Conservation (phyloP, 2,797 vertebrate species). For the Clamator glandarius region DNA sequence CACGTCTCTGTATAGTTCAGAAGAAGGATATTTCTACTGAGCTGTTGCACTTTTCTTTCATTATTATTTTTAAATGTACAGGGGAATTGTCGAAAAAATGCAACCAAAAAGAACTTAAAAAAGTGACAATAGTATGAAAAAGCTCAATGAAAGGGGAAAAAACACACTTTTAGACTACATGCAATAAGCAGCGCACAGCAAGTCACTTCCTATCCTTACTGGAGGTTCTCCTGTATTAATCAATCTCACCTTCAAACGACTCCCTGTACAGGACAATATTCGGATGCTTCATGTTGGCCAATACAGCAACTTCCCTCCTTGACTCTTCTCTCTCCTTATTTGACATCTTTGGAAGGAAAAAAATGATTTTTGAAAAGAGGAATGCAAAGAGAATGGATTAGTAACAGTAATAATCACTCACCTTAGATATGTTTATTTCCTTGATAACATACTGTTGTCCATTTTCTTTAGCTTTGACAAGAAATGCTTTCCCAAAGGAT, state of each 20-base stretch:
- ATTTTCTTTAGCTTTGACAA: slow-evolving; percentile 92
- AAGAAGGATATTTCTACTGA: background rate
- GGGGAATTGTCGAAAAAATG: background rate
- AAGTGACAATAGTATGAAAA: background rate
- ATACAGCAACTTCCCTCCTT: slow-evolving; percentile 93
- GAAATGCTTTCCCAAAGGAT: slow-evolving; percentile 96
- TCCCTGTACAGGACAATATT: slow-evolving; percentile 97
- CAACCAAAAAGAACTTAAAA: background rate
- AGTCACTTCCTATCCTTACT: background rate
- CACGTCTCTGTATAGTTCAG: background rate
- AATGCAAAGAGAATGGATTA: background rate
- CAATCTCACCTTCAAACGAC: slow-evolving; percentile 94
- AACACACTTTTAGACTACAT: background rate
- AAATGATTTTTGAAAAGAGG: slow-evolving; percentile 14
- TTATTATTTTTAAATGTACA: background rate
- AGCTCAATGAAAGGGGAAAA: background rate
- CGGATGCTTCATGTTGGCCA: slow-evolving; percentile 98
- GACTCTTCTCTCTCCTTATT: slow-evolving; percentile 95
- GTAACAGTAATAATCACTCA: slow-evolving; percentile 71
- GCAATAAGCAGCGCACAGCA: background rate
- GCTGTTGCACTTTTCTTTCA: background rate
- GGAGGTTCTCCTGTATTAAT: background rate
- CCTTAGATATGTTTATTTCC: slow-evolving; percentile 95
- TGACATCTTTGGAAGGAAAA: slow-evolving; percentile 87
- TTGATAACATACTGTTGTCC: slow-evolving; percentile 95